These are phyloP conservation scores for Epistrophe grossulariae DNA, from an alignment of 2,888 invertebrate genomes.

Conservation along the genomic window DNA sequence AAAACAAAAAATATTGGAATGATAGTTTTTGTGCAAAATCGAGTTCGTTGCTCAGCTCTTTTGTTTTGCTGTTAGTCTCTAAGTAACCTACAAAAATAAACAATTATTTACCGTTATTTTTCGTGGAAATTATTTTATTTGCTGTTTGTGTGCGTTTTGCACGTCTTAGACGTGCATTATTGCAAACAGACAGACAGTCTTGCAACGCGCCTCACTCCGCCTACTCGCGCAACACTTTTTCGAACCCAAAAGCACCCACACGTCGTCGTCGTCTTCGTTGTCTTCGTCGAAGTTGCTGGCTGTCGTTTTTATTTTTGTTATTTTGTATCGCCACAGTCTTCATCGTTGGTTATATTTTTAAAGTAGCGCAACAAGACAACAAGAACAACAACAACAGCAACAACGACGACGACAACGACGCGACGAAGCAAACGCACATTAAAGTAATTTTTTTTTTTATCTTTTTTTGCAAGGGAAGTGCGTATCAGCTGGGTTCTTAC, in stretches of 20 bases:
- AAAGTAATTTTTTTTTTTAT: slow-evolving; percentile 45
- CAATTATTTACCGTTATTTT: slow-evolving; percentile 67
- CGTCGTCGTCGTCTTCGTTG: slow-evolving; percentile 31
- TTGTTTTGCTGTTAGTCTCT: slow-evolving; percentile 57
- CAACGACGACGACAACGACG: slow-evolving; percentile 9
- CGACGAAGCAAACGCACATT: slow-evolving; percentile 63
- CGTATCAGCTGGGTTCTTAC: slow-evolving; percentile 66
- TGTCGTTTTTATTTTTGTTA: slow-evolving; percentile 1
- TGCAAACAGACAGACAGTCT: slow-evolving; percentile 58
- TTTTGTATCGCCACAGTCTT: slow-evolving; percentile 40
- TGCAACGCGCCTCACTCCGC: slow-evolving; percentile 72
- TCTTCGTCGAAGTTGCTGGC: slow-evolving; percentile 16
- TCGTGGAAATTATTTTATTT: slow-evolving; percentile 63
- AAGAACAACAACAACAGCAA: background rate
- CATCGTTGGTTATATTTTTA: slow-evolving; percentile 39
- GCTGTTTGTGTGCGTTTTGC: slow-evolving; percentile 52
- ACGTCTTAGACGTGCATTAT: slow-evolving; percentile 60
- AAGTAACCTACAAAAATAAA: slow-evolving; percentile 60
- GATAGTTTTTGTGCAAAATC: slow-evolving; percentile 12
- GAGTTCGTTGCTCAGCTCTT: slow-evolving; percentile 69
- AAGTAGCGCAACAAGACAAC: slow-evolving; percentile 43
- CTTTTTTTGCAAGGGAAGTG: slow-evolving; percentile 68
- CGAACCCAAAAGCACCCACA: slow-evolving; percentile 70
- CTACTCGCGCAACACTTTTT: slow-evolving; percentile 59
- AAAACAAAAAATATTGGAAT: background rate